Percentiles rank a stretch among this genome's conserved stretches.
phyloP scores from a whole-genome alignment of 2,888 invertebrate genomes.

The Pheosia tremula region DNA sequence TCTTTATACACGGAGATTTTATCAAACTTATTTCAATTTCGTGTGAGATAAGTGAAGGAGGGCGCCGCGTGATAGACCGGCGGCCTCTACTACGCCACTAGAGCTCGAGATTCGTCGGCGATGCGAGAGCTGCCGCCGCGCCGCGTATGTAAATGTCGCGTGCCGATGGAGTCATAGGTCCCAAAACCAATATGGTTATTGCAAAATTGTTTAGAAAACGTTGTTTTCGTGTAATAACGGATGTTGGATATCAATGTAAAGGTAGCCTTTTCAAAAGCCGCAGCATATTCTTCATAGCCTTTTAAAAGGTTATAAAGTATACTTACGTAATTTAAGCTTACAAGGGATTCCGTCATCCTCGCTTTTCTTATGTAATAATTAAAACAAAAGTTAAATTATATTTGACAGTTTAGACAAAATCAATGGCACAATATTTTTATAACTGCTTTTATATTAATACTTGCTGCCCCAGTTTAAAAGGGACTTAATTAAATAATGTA shows the following conservation, averaged over 20 bases:
- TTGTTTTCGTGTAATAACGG: constrained; percentile 66
- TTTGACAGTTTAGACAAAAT: too few relatives aligned
- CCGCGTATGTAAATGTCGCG: constrained; percentile 75
- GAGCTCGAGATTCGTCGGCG: constrained; percentile 21
- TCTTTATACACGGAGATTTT: constrained; percentile 63
- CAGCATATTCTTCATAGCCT: background rate
- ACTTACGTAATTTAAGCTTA: too few relatives aligned
- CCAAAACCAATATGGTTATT: constrained; percentile 70
- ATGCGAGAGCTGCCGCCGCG: constrained; percentile 51
- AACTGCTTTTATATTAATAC: too few relatives aligned
- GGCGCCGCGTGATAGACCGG: constrained; percentile 45
- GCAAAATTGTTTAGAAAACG: constrained; percentile 72
- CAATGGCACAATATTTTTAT: too few relatives aligned
- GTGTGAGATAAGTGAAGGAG: constrained; percentile 58
- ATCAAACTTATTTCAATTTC: constrained; percentile 72
- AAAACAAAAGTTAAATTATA: too few relatives aligned
- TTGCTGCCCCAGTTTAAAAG: too few relatives aligned
- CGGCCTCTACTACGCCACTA: background rate
- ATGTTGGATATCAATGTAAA: constrained; percentile 37
- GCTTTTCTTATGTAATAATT: too few relatives aligned
- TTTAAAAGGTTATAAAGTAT: background rate
- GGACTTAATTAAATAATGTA: too few relatives aligned
- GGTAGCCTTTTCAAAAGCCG: constrained; percentile 14
- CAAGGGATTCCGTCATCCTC: too few relatives aligned
- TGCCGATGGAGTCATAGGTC: constrained; percentile 78